Evolutionary conservation across 37 sponge, comb jelly and placozoan species (phyloP), one percentile per base, ranked within the genome.

Genomic region (Petrosia ficiformis): DNA sequence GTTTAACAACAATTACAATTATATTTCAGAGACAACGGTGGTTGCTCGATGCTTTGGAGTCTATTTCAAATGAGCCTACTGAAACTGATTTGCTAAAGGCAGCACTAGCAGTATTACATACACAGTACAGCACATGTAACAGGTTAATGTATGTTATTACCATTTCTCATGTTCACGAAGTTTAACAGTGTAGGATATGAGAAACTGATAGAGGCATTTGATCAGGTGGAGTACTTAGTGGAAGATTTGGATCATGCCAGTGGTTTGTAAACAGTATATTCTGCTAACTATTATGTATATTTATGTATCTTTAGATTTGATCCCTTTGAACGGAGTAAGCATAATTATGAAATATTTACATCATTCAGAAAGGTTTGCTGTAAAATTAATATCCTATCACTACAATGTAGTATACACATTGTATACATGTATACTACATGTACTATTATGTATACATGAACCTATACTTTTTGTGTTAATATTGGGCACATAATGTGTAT

Each of bases 161-260:
- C n/a, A 21, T 71, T 42, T 10, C 44, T 11, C 6, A 16, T 57
- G 42, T 70, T n/a, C 19, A 26, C 35, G 80, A 70, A 14, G 63
- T 48, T 48, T 8, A 19, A 19, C 8, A 48, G 8, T 41, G 42
- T 28, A 42, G 72, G 70, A n/a, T n/a, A 61, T 75, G 36, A 73
- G 32, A 38, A 56, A n/a, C 5, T 88, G 28, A n/a, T 70, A n/a
- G 69, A 48, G 14, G 81, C 87, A 14, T 64, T 80, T 21, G 81
- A 86, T 22, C 64, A 86, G 24, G 71, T 75, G 1, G 48, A 75
- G 40, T 86, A 86, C 66, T 80, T 77, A 41, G 71, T 80, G 42
- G 87, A 86, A 22, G 87, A 86, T 37, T 44, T 86, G 69, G 87
- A 86, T 40, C 87, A 86, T 70, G 87, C 87, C 35, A 75, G 75